A percentile compares a stretch with the other conserved stretches of the same genome.
Evolutionary conservation across 2,113 vertebrate genomes (phyloP).

Genomic region (Carassius auratus): DNA sequence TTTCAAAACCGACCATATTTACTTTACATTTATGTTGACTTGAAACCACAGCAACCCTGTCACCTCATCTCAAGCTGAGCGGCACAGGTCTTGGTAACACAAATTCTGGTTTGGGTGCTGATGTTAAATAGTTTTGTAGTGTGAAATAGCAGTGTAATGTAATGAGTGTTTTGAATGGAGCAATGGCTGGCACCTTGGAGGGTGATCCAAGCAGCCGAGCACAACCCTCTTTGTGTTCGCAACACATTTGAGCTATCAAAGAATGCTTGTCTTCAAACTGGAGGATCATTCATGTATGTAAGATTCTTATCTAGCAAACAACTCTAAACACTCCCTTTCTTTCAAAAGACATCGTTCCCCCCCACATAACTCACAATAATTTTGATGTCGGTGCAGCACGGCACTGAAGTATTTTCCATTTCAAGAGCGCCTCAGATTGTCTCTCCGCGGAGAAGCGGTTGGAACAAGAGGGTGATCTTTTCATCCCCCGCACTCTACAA

Average conservation of each 20-base stretch:
- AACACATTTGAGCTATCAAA: constrained; percentile 56
- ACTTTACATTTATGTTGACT: neutral
- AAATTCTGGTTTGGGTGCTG: constrained; percentile 30
- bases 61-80: neutral
- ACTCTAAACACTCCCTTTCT: constrained; percentile 35
- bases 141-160: constrained; percentile 58
- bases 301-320: constrained; percentile 49
- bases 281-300: constrained; percentile 48
- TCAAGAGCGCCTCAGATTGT: constrained; percentile 38
- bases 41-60: constrained; percentile 13
- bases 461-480: constrained; percentile 47
- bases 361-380: constrained; percentile 8
- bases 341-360: neutral
- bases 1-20: too few relatives aligned
- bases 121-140: constrained; percentile 45
- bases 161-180: constrained; percentile 53
- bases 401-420: constrained; percentile 40
- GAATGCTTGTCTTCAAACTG: constrained; percentile 48
- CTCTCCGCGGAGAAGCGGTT: constrained; percentile 23
- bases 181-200: constrained; percentile 53
- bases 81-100: constrained; percentile 31
- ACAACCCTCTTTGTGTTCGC: constrained; percentile 51
- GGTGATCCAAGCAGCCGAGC: constrained; percentile 29
- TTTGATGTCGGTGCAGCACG: constrained; percentile 2
- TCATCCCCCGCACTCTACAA: constrained; percentile 48